Base-by-base conservation (phyloP, 2,888 invertebrate species). In the Biston stratarius region DNA sequence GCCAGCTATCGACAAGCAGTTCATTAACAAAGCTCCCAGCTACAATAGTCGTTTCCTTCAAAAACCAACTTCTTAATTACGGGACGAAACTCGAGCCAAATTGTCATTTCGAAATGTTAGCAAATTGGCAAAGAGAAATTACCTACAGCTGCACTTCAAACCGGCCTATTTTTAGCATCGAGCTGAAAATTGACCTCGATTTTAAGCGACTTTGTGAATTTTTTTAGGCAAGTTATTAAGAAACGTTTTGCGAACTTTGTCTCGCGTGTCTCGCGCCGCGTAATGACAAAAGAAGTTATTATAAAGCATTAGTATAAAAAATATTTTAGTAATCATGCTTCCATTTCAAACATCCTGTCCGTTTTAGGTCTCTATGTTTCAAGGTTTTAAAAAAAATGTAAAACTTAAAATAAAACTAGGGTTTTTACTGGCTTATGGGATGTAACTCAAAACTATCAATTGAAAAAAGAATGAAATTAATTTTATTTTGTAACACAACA, bases 21-120 rank as follows among this genome's bases (percentile, higher is more conserved):
- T 63, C 56, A 57, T 63, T 63, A 63, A 44, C 56, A 49, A n/a
- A 15, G 42, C 42, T 44, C 36, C 15, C 11, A 40, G 52, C 52
- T 58, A 67, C 58, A 62, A 62, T 59, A 55, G 48, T 12, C 6
- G 48, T 45, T 52, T 48, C 24, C 44, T n/a, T 48, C 57, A 58
- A 64, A 63, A 58, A 47, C 45, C 61, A 62, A 71, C 68, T 51
- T 72, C 68, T 70, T 70, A 72, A 70, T 70, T 70, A 68, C 56
- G 40, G 52, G 61, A 56, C 64, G 64, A 57, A 58, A 60, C 36
- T 49, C 24, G 55, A 64, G 66, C 72, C 72, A 70, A 72, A 70
- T 70, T 64, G 66, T 53, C 67, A 67, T 61, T 66, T 68, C 59
- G 14, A 55, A 61, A 45, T 61, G 53, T 51, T 58, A 51, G 47